phyloP scores from a whole-genome alignment of 2,888 invertebrate genomes.

The Cantharis rustica region DNA sequence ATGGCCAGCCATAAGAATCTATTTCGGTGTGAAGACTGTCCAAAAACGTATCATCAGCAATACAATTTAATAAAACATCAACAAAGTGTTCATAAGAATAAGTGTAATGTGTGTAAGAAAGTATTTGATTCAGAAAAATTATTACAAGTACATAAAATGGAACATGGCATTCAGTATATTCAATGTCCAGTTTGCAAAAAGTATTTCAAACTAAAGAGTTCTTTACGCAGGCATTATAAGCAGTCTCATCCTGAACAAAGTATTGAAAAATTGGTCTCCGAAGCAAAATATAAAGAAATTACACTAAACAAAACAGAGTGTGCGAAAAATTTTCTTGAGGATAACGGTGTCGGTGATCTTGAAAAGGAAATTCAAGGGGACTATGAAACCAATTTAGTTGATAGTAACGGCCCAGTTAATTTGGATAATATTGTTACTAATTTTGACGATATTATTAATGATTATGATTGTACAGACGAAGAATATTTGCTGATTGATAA shows the following conservation, averaged over 20 bases:
- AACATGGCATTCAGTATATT: slow-evolving; percentile 11
- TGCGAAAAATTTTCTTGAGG: neutral
- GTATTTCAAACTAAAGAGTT: slow-evolving; percentile 32
- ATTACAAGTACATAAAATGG: slow-evolving; percentile 11
- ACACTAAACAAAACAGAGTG: neutral
- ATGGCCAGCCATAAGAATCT: slow-evolving; percentile 9
- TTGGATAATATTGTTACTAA: slow-evolving; percentile 33
- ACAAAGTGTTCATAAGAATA: slow-evolving; percentile 29
- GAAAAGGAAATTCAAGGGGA: neutral
- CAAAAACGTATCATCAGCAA: slow-evolving; percentile 28
- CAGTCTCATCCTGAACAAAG: slow-evolving; percentile 9
- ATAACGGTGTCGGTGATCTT: neutral
- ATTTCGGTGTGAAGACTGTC: slow-evolving; percentile 40
- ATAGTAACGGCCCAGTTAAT: slow-evolving; percentile 10
- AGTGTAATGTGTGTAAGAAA: slow-evolving; percentile 17
- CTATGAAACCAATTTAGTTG: neutral
- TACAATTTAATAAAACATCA: slow-evolving; percentile 38
- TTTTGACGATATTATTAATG: slow-evolving; percentile 35
- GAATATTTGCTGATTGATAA: slow-evolving; percentile 2
- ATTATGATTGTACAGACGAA: slow-evolving; percentile 18
- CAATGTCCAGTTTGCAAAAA: slow-evolving; percentile 34
- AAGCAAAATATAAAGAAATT: slow-evolving; percentile 5
- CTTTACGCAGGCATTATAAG: slow-evolving; percentile 35
- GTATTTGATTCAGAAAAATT: slow-evolving; percentile 12
- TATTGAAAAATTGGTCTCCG: neutral